These are phyloP conservation scores for Stomatorhinus walkeri DNA, from an alignment of 2,797 vertebrate genomes.

Conservation along the genomic window DNA sequence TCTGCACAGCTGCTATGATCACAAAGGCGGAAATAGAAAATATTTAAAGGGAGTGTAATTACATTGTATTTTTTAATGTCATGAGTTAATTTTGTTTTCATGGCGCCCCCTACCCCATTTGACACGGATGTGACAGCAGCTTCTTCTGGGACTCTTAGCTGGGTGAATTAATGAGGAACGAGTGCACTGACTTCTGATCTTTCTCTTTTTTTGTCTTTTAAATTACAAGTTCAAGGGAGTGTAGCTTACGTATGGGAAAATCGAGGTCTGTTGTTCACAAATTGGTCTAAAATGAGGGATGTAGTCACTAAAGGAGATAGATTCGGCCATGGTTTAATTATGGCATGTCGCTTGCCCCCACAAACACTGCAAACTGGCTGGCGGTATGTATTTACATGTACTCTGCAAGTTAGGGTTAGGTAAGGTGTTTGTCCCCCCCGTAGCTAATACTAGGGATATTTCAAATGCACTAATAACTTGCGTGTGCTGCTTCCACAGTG, in stretches of 20 bases:
- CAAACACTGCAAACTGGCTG: background rate
- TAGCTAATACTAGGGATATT: background rate
- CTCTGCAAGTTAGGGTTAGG: background rate
- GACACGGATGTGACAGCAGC: conserved; percentile 40
- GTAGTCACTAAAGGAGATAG: background rate
- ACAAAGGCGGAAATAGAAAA: background rate
- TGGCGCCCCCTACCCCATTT: conserved; percentile 19
- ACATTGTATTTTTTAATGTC: conserved; percentile 20
- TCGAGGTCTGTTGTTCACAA: conserved; percentile 36
- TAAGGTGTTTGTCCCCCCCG: background rate
- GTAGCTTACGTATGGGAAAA: conserved; percentile 39
- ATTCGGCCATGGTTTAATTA: background rate
- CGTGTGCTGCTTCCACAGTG: background rate
- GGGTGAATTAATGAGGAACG: conserved; percentile 41
- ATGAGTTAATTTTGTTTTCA: conserved; percentile 32
- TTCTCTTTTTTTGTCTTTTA: conserved; percentile 45
- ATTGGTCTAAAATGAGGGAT: conserved; percentile 35
- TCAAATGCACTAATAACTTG: background rate
- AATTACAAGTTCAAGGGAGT: conserved; percentile 42
- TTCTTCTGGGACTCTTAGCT: conserved; percentile 40
- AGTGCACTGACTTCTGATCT: conserved; percentile 43
- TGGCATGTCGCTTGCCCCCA: background rate
- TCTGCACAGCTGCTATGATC: background rate
- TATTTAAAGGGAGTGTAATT: conserved; percentile 30
- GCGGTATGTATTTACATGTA: background rate